Evolutionary conservation across 2,797 vertebrate species (phyloP).

Genomic region (Neosilurus mollespiculum): DNA sequence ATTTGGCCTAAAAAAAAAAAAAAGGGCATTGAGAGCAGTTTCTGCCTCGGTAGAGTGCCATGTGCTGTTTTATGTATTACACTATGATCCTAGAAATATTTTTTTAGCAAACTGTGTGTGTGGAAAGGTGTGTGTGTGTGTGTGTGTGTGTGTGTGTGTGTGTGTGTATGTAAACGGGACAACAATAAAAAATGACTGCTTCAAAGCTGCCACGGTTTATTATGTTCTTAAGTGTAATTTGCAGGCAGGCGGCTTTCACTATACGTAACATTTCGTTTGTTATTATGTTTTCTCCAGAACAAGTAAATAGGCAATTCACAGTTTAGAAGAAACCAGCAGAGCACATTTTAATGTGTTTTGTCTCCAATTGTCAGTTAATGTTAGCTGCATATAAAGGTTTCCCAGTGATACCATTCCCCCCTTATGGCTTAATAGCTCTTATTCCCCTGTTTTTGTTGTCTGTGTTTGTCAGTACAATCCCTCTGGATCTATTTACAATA

Average conservation of each 20-base stretch:
- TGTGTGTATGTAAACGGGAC: neutral
- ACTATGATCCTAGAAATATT: neutral
- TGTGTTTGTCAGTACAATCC: no score
- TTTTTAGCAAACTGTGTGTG: neutral
- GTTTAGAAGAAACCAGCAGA: neutral
- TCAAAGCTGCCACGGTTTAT: neutral
- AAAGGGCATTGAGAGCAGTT: neutral
- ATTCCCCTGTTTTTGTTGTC: no score
- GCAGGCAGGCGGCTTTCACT: neutral
- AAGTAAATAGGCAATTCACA: neutral
- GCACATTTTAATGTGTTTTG: no score
- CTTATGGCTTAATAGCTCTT: no score
- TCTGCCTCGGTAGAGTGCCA: neutral
- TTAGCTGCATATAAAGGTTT: no score
- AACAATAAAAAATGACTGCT: neutral
- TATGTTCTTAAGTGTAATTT: conserved; percentile 1
- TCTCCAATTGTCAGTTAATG: no score
- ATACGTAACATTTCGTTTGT: neutral
- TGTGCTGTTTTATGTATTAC: conserved; percentile 3
- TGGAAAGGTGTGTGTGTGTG: neutral
- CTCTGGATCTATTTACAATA: no score
- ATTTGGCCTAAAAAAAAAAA: conserved; percentile 29
- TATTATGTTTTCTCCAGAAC: conserved; percentile 6
- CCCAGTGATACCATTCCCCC: no score
- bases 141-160: neutral